A percentile compares a stretch with the other conserved stretches of the same genome.
phyloP scores from a whole-genome alignment of 2,888 invertebrate genomes.

The Dicycla oo region DNA sequence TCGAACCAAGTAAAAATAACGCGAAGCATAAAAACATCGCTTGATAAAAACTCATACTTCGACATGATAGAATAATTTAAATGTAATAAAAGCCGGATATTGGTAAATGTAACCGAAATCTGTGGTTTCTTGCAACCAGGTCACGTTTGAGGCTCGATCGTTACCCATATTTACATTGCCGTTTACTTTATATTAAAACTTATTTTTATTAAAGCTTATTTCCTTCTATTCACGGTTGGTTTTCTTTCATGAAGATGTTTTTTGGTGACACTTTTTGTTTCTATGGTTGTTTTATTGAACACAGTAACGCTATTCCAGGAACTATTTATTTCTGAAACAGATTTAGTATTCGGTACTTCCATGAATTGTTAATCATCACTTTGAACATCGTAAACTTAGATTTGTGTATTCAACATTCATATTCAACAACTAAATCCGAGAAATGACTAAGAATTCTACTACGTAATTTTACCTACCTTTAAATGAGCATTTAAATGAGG shows the following conservation, averaged over 20 bases:
- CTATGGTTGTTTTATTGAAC: not conserved
- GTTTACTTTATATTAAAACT: constrained; percentile 67
- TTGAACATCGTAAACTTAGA: not conserved
- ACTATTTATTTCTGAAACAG: not conserved
- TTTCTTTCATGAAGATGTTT: constrained; percentile 44
- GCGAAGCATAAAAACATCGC: constrained; percentile 52
- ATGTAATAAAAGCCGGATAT: constrained; percentile 65
- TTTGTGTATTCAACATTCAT: not conserved
- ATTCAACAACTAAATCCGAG: not conserved
- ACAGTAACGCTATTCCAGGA: not conserved
- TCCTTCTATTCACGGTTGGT: constrained; percentile 58
- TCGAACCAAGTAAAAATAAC: constrained; percentile 56
- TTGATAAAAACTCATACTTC: constrained; percentile 56
- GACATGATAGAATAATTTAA: constrained; percentile 67
- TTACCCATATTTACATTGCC: constrained; percentile 60
- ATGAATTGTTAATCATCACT: not conserved
- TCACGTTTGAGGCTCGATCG: constrained; percentile 61
- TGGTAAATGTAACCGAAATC: constrained; percentile 62
- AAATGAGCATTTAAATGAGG: not conserved
- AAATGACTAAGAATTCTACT: not conserved
- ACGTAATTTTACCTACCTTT: not conserved
- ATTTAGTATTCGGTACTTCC: not conserved
- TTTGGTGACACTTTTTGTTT: constrained; percentile 34
- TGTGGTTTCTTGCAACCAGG: constrained; percentile 50
- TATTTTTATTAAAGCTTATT: constrained; percentile 65